These are phyloP conservation scores for Nothobranchius furzeri DNA, from an alignment of 2,113 vertebrate species.

Conservation along the genomic window DNA sequence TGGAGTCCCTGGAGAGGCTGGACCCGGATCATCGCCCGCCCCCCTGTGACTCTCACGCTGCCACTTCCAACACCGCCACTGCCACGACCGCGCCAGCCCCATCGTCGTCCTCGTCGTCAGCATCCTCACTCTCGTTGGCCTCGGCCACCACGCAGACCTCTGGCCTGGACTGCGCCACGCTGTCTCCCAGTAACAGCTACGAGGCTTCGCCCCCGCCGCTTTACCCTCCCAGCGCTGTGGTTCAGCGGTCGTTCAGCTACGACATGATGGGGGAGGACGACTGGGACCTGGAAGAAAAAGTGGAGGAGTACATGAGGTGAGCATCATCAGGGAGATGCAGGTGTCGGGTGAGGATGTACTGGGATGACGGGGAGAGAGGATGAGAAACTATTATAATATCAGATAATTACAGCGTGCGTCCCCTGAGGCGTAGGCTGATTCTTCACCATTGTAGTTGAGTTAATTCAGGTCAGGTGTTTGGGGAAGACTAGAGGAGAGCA, in stretches of 20 bases:
- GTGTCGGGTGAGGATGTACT: not conserved
- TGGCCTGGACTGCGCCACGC: constrained; percentile 76
- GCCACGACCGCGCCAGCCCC: constrained; percentile 63
- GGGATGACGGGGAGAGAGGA: constrained; percentile 28
- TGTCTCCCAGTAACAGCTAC: constrained; percentile 84
- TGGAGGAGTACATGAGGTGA: constrained; percentile 87
- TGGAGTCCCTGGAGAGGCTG: constrained; percentile 83
- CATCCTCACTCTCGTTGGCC: constrained; percentile 79
- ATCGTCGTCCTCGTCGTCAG: constrained; percentile 78
- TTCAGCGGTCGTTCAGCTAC: constrained; percentile 81
- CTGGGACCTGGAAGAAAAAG: constrained; percentile 85
- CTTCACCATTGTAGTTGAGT: constrained; percentile 60
- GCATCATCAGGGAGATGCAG: not conserved
- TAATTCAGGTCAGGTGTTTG: constrained; percentile 74
- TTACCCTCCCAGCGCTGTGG: constrained; percentile 72
- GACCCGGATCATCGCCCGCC: constrained; percentile 78
- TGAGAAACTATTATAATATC: constrained; percentile 67
- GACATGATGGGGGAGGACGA: constrained; percentile 82
- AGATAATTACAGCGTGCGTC: constrained; percentile 63
- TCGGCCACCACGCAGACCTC: constrained; percentile 84
- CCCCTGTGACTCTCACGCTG: constrained; percentile 71
- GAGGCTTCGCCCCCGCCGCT: constrained; percentile 83
- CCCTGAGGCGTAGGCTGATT: constrained; percentile 61
- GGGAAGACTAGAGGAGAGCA: constrained; percentile 55
- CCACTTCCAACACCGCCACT: constrained; percentile 60